Base-by-base conservation (phyloP, 2,888 invertebrate species). In the Leptinotarsa tumamoca region DNA sequence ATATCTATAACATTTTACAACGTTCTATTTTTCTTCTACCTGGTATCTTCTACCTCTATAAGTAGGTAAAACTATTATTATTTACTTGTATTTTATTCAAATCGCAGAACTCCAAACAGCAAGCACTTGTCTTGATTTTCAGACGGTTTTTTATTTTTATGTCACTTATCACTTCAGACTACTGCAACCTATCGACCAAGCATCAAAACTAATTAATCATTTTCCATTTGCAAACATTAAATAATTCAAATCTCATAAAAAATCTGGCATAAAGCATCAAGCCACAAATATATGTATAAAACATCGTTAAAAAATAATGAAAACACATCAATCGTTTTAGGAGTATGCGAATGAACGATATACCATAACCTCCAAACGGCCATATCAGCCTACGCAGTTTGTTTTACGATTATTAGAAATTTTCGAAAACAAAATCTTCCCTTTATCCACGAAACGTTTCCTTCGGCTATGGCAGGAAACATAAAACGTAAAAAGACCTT, bases 351-450 rank as follows among this genome's bases (percentile, higher is more conserved):
- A 33, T 63, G 7, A 63, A 63, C 63, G 63, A 63, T 63, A 63
- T 17, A 63, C 15, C 43, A 63, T 15, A 56, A 56, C 63, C 33
- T 33, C 63, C 17, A 43, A 63, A 63, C n/a, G 63, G 43, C 63
- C 14, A 43, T 63, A 33, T 33, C 33, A 27, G 63, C 43, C 63
- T 63, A 43, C 33, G n/a, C 33, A 23, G 27, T 15, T 27, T 17
- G 17, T 63, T 63, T 27, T 27, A 63, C 63, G 63, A 63, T 63
- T 63, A 27, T 33, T 63, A 27, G 33, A 63, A 63, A 15, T 17
- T 27, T 63, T 63, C 63, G 63, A 63, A 33, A 63, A 27, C 63
- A 33, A 63, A 63, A 63, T 63, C 27, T n/a, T 33, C 63, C 63
- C 15, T 33, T 58, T 21, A 58, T 21, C 58, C 21, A 23, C 21